Evolutionary conservation across 2,113 vertebrate genomes (phyloP), one percentile per base, ranked within the genome.

Genomic region (Pelecanus crispus): DNA sequence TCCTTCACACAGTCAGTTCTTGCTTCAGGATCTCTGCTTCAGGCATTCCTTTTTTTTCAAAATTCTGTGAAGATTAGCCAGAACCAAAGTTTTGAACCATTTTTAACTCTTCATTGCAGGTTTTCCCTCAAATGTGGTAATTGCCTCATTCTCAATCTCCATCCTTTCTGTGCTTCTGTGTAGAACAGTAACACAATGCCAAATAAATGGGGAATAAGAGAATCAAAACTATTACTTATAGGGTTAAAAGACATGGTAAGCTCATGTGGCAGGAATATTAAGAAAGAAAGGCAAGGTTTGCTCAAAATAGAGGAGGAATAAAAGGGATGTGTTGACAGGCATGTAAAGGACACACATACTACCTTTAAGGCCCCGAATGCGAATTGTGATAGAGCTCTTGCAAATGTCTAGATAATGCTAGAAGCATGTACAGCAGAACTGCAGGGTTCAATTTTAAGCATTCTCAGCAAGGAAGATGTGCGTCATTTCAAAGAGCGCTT

Each of bases 301-400:
- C 28, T 70, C 59, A 70, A 78, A 77, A 32, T 5, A 59, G 29
- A 15, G 5, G 2, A 10, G 8, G 5, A 1, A 6, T 12, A 11
- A 6, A 14, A 11, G 1, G 3, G 3, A 18, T 1, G 4, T 0
- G 7, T 55, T 92, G 16, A 36, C 5, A 47, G 24, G 7, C 9
- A 7, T 31, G 47, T 38, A 44, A 80, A 68, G 13, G 14, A 58
- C 8, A 17, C 14, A 10, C 0, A 1, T 7, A 12, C 17, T 40
- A 11, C 4, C 26, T 18, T 31, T 62, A 16, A 89, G 12, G 17
- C 16, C 38, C 15, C 38, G 26, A 90, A 88, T 18, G 4, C 2
- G 6, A 65, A 70, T 20, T 61, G 24, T 0, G 1, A n/a, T 32
- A 58, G 19, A 63, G 13, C 4, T 70, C 21, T 82, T 82, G 19